These are phyloP conservation scores for Cydia fagiglandana DNA, from an alignment of 1,140 invertebrate genomes.

Conservation along the genomic window DNA sequence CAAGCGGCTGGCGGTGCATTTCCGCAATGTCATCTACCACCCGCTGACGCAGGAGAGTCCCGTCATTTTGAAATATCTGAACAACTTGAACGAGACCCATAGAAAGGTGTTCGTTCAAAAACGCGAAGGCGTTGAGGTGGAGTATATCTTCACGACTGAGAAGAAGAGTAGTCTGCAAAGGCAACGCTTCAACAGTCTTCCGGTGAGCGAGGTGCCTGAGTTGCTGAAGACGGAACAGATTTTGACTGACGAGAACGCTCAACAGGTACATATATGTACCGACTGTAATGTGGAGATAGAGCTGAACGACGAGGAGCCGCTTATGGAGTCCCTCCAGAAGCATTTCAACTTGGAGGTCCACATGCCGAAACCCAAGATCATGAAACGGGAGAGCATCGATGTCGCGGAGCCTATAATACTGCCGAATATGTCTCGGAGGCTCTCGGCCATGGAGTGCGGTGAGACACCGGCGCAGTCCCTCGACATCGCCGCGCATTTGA, in stretches of 20 bases:
- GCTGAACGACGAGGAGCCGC: slow-evolving; percentile 63
- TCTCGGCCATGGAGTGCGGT: slow-evolving; percentile 64
- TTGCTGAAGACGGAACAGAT: slow-evolving; percentile 62
- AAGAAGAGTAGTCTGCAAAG: slow-evolving; percentile 70
- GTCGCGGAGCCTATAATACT: slow-evolving; percentile 66
- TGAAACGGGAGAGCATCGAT: slow-evolving; percentile 70
- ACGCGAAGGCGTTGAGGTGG: slow-evolving; percentile 65
- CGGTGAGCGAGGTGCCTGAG: slow-evolving; percentile 70
- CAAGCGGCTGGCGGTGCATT: slow-evolving; percentile 61
- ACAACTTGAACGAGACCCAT: slow-evolving; percentile 59
- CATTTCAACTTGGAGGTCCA: slow-evolving; percentile 69
- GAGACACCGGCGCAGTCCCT: slow-evolving; percentile 53
- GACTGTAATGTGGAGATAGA: slow-evolving; percentile 71
- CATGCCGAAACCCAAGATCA: slow-evolving; percentile 49
- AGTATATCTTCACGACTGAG: slow-evolving; percentile 73
- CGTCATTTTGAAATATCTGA: slow-evolving; percentile 55
- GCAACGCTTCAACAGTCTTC: slow-evolving; percentile 70
- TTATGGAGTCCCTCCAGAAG: slow-evolving; percentile 70
- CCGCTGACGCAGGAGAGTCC: slow-evolving; percentile 54
- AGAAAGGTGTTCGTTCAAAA: slow-evolving; percentile 59
- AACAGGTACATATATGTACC: slow-evolving; percentile 71
- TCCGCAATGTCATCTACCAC: slow-evolving; percentile 62
- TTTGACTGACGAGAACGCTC: slow-evolving; percentile 54
- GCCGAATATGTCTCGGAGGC: slow-evolving; percentile 68
- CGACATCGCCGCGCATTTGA: slow-evolving; percentile 37